These are phyloP conservation scores for Reinhardtius hippoglossoides DNA, from an alignment of 2,113 vertebrate genomes.

Conservation along the genomic window DNA sequence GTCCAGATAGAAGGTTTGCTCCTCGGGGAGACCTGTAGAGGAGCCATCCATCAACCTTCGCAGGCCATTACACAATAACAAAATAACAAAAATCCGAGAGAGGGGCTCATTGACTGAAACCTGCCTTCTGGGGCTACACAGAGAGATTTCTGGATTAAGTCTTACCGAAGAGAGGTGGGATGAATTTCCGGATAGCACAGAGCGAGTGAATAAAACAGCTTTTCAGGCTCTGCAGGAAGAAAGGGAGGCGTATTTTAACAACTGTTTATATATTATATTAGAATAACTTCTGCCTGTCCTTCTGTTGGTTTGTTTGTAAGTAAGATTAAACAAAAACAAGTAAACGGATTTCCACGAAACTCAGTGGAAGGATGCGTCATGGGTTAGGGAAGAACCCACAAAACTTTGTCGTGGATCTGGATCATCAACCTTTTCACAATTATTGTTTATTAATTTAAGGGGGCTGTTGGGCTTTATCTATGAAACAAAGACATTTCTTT, in stretches of 20 bases:
- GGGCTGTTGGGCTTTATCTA: too few species aligned
- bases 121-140: conserved; percentile 34
- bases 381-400: too few species aligned
- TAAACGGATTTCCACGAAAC: too few species aligned
- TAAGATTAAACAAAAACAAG: too few species aligned
- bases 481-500: not conserved
- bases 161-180: conserved; percentile 18
- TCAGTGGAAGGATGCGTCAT: too few species aligned
- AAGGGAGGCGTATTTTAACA: not conserved
- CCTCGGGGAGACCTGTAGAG: conserved; percentile 67
- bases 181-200: conserved; percentile 15
- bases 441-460: too few species aligned
- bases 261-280: too few species aligned
- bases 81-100: conserved; percentile 63
- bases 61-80: conserved; percentile 72
- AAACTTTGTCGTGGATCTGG: too few species aligned
- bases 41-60: conserved; percentile 72
- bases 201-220: conserved; percentile 15
- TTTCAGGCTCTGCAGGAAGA: conserved; percentile 12
- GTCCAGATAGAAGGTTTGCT: conserved; percentile 71
- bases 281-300: too few species aligned
- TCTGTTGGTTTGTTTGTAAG: too few species aligned
- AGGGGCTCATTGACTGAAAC: conserved; percentile 47
- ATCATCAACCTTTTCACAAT: too few species aligned
- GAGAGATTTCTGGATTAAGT: conserved; percentile 24